Evolutionary conservation across 2,888 invertebrate species (phyloP), one percentile per base, ranked within the genome.

Genomic region (Seladonia tumulorum): DNA sequence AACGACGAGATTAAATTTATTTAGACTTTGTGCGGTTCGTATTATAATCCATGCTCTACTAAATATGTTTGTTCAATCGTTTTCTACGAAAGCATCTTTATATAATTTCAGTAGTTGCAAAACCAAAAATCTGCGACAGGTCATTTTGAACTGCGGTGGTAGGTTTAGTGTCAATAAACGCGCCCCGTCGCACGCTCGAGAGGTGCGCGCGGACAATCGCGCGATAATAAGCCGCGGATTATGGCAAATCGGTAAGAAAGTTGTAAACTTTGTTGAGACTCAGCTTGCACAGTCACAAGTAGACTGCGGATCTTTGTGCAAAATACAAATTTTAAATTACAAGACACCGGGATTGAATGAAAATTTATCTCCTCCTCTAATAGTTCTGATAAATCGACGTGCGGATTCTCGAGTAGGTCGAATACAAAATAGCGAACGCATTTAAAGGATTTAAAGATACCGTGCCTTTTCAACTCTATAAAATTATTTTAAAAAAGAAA

Each of bases 121-220:
- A 35, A 35, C 35, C 4, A 35, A 35, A 35, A 35, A 35, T 35
- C 35, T 29, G 29, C 2, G 29, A 29, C 29, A 4, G 35, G 35
- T 5, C 35, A 35, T 35, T 35, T 35, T 35, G 35, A 35, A 4
- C 35, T 5, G 35, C 35, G 35, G 35, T 35, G 35, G 35, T 35
- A 35, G 35, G 35, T 35, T 35, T 35, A 35, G 35, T 35, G 35
- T 35, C 35, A 5, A 35, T 35, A 35, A 42, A 39, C n/a, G 42
- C 70, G 70, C 42, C 79, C 79, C 79, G 78, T 83, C 83, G 74
- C 74, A 29, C 45, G 79, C 66, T 76, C 45, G 29, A 68, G 39
- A 53, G 57, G 45, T n/a, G 29, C 42, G n/a, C 29, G 29, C 57
- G 77, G 35, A 77, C 77, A 70, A 82, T 53, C 70, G 74, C 22